Conservation (phyloP, 2,888 invertebrate species). For the Rugalucina vietnamica region DNA sequence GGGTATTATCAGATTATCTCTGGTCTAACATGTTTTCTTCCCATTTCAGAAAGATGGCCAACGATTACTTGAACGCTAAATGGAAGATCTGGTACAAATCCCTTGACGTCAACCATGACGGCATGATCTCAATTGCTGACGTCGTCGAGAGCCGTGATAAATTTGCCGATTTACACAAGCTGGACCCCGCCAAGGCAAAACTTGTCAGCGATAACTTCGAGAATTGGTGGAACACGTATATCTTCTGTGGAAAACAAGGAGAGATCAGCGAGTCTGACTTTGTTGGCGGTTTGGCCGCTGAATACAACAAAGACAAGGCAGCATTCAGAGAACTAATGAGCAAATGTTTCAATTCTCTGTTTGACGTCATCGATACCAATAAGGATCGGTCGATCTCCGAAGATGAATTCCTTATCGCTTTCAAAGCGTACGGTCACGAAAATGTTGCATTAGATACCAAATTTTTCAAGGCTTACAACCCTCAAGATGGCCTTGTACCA, state of each 20-base stretch:
- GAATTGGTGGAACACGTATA: conserved; percentile 66
- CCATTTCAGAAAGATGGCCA: background rate
- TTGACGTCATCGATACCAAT: conserved; percentile 70
- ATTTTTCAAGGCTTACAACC: conserved; percentile 59
- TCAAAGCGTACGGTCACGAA: conserved; percentile 69
- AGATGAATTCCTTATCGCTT: conserved; percentile 67
- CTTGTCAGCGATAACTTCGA: conserved; percentile 57
- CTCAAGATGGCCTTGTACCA: conserved; percentile 59
- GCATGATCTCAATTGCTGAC: conserved; percentile 48
- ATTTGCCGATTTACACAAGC: conserved; percentile 47
- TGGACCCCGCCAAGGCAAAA: conserved; percentile 47
- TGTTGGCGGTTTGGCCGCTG: conserved; percentile 35
- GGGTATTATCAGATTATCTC: too few relatives aligned
- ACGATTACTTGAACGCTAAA: conserved; percentile 29
- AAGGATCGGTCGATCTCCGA: conserved; percentile 67
- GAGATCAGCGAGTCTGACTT: conserved; percentile 62
- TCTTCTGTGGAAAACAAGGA: conserved; percentile 51
- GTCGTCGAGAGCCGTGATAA: conserved; percentile 45
- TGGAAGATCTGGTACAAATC: conserved; percentile 59
- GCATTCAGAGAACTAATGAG: conserved; percentile 53
- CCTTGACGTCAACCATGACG: conserved; percentile 53
- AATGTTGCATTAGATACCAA: conserved; percentile 63
- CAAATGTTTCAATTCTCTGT: conserved; percentile 62
- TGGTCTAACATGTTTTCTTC: background rate
- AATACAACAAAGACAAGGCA: conserved; percentile 47